phyloP scores from a whole-genome alignment of 2,797 vertebrate species.

The Bovichtus variegatus region DNA sequence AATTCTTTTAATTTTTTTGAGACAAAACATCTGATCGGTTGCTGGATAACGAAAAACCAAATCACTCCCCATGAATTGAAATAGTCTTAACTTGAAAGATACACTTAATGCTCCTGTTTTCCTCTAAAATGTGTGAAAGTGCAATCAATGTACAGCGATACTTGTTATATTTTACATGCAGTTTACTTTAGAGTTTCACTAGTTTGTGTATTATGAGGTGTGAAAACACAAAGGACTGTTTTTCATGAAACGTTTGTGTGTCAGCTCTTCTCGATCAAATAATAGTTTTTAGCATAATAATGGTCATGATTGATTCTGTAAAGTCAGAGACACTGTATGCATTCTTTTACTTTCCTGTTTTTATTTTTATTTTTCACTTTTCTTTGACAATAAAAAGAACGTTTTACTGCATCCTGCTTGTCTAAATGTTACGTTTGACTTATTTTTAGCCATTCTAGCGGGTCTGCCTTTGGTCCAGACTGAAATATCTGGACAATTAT shows the following conservation, averaged over 20 bases:
- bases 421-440: neutral
- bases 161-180: neutral
- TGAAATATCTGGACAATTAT: neutral
- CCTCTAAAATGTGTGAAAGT: slow-evolving; percentile 53
- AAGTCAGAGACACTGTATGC: slow-evolving; percentile 23
- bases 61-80: slow-evolving; percentile 4
- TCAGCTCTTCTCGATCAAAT: slow-evolving; percentile 36
- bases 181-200: slow-evolving; percentile 45
- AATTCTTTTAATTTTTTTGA: slow-evolving; percentile 2
- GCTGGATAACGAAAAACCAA: slow-evolving; percentile 30
- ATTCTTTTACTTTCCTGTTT: slow-evolving; percentile 42
- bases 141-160: slow-evolving; percentile 57
- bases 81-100: neutral
- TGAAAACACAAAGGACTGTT: slow-evolving; percentile 3
- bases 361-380: slow-evolving; percentile 56
- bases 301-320: slow-evolving; percentile 51
- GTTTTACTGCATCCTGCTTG: slow-evolving; percentile 12
- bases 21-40: neutral
- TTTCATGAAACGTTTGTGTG: slow-evolving; percentile 18
- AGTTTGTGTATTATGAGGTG: slow-evolving; percentile 27
- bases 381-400: slow-evolving; percentile 67
- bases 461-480: neutral
- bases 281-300: slow-evolving; percentile 25
- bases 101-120: slow-evolving; percentile 8
- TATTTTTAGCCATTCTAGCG: neutral